Percentiles rank a stretch among this genome's conserved stretches.
These are phyloP conservation scores for Leucoma salicis DNA, from an alignment of 2,888 invertebrate species.

Conservation along the genomic window DNA sequence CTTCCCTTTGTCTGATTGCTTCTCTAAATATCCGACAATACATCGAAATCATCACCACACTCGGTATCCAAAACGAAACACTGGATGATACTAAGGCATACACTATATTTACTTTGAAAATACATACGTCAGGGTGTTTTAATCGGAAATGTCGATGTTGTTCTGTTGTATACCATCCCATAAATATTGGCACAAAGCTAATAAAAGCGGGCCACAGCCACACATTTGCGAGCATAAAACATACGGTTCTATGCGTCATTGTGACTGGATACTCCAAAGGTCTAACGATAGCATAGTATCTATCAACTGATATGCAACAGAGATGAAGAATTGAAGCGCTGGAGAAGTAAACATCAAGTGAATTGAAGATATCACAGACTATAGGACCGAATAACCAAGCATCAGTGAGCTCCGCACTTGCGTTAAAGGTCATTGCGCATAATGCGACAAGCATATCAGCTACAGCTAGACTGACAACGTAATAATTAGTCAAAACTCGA, in stretches of 20 bases:
- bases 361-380: constrained; percentile 97
- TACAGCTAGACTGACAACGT: constrained; percentile 96
- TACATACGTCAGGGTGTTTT: constrained; percentile 88
- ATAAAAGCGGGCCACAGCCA: constrained; percentile 96
- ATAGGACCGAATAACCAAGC: constrained; percentile 95
- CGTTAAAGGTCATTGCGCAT: constrained; percentile 96
- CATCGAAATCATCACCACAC: constrained; percentile 95
- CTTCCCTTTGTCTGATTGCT: constrained; percentile 91
- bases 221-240: constrained; percentile 92
- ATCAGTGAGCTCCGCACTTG: constrained; percentile 91
- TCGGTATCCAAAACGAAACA: constrained; percentile 96
- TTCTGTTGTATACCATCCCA: constrained; percentile 96
- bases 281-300: constrained; percentile 95
- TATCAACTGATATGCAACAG: constrained; percentile 96
- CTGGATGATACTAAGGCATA: constrained; percentile 95
- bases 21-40: constrained; percentile 93
- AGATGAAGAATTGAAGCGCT: constrained; percentile 96
- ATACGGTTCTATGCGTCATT: constrained; percentile 92
- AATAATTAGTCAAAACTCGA: constrained; percentile 96
- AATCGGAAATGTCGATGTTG: constrained; percentile 86
- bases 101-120: constrained; percentile 92
- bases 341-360: constrained; percentile 96
- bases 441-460: constrained; percentile 96
- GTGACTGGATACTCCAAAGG: constrained; percentile 95
- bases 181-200: constrained; percentile 96